phyloP scores from a whole-genome alignment of 2,797 vertebrate genomes.

The Macropodus opercularis region DNA sequence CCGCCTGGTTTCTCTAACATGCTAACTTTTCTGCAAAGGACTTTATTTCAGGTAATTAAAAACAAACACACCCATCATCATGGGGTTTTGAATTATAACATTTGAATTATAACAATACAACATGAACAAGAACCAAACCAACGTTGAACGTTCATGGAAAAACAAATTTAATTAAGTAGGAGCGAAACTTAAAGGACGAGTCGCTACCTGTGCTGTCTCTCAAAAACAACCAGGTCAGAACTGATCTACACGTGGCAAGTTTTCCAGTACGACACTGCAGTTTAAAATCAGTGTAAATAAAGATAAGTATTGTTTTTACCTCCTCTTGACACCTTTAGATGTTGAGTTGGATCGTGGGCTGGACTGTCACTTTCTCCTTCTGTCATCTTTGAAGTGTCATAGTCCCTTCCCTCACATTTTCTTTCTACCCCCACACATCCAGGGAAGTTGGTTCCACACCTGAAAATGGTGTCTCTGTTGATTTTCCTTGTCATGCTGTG shows the following conservation, averaged over 20 bases:
- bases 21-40: too few species aligned
- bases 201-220: too few species aligned
- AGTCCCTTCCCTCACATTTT: background rate
- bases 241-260: background rate
- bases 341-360: constrained; percentile 9
- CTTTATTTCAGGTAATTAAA: too few species aligned
- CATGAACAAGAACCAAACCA: too few species aligned
- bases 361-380: constrained; percentile 13
- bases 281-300: background rate
- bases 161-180: too few species aligned
- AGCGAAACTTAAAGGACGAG: too few species aligned
- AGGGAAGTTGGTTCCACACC: constrained; percentile 5
- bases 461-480: background rate
- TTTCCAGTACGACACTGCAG: background rate
- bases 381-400: background rate
- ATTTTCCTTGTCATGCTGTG: background rate
- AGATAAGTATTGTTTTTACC: background rate
- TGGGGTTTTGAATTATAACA: too few species aligned
- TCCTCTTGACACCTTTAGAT: constrained; percentile 6
- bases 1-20: too few species aligned
- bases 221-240: too few species aligned
- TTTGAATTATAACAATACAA: too few species aligned
- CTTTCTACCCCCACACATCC: background rate
- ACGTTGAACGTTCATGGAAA: too few species aligned
- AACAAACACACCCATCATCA: too few species aligned